These are phyloP conservation scores for Eulemur macaco DNA, from an alignment of 2,113 vertebrate genomes.

Conservation along the genomic window DNA sequence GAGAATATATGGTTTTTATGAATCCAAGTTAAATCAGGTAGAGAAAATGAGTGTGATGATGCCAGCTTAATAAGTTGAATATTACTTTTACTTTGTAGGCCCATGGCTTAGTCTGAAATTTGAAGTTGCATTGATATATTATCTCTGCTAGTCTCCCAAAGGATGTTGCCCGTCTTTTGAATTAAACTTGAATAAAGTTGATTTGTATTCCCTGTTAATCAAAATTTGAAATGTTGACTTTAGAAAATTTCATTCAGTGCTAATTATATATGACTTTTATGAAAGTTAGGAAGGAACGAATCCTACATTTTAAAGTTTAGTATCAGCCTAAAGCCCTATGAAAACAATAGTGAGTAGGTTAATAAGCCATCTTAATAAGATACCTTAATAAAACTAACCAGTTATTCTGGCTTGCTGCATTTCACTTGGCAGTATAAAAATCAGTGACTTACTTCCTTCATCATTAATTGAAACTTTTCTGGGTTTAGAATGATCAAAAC, in stretches of 20 bases:
- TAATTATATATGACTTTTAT: constrained; percentile 81
- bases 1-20: constrained; percentile 24
- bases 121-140: constrained; percentile 72
- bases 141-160: constrained; percentile 75
- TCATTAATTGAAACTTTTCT: constrained; percentile 78
- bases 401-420: constrained; percentile 66
- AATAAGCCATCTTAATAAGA: constrained; percentile 80
- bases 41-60: constrained; percentile 65
- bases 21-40: constrained; percentile 45
- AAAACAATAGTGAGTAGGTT: constrained; percentile 77
- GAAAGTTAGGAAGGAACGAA: constrained; percentile 77
- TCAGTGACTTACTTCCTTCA: constrained; percentile 56
- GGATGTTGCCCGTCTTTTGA: constrained; percentile 77
- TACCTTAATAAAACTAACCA: constrained; percentile 78
- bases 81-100: constrained; percentile 72
- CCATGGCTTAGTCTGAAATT: constrained; percentile 74
- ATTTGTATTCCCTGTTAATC: constrained; percentile 79
- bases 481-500: constrained; percentile 73
- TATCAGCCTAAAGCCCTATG: constrained; percentile 74
- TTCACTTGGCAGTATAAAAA: constrained; percentile 64
- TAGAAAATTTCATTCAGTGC: constrained; percentile 80
- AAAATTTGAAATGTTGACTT: constrained; percentile 79
- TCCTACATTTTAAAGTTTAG: constrained; percentile 80
- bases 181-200: constrained; percentile 79
- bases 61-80: constrained; percentile 71